A percentile compares a stretch with the other conserved stretches of the same genome.
Evolutionary conservation across 1,140 invertebrate genomes (phyloP).

Genomic region (Drosophila cardini): DNA sequence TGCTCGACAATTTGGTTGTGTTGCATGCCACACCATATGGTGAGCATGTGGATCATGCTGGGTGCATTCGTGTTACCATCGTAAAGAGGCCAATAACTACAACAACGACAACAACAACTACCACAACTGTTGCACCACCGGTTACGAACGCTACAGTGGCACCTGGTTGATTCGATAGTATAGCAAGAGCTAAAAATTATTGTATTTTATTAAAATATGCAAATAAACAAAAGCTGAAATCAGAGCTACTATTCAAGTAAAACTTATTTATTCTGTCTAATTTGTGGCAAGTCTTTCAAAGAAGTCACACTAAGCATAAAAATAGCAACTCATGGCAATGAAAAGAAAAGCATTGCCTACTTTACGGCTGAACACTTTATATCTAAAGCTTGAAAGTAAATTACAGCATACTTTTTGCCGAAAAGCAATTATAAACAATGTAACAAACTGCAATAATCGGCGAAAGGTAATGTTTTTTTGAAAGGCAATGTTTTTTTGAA

Average conservation of each 20-base stretch:
- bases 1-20: not conserved
- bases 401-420: no score
- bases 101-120: constrained; percentile 55
- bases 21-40: constrained; percentile 43
- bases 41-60: constrained; percentile 64
- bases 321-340: not conserved
- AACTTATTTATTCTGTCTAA: no score
- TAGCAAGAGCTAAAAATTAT: not conserved
- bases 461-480: no score
- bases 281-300: no score
- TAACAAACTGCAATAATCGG: no score
- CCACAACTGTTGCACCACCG: constrained; percentile 38
- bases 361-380: not conserved
- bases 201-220: not conserved
- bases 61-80: constrained; percentile 63
- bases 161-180: constrained; percentile 26
- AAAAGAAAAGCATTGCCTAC: not conserved
- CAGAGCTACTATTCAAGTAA: no score
- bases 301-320: not conserved
- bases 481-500: no score
- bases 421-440: no score
- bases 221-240: constrained; percentile 10
- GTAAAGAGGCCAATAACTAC: constrained; percentile 48
- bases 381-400: no score
- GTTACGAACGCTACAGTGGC: constrained; percentile 42